Evolutionary conservation across 2,797 vertebrate species (phyloP), one percentile per base, ranked within the genome.

Genomic region (Emydoidea blandingii): DNA sequence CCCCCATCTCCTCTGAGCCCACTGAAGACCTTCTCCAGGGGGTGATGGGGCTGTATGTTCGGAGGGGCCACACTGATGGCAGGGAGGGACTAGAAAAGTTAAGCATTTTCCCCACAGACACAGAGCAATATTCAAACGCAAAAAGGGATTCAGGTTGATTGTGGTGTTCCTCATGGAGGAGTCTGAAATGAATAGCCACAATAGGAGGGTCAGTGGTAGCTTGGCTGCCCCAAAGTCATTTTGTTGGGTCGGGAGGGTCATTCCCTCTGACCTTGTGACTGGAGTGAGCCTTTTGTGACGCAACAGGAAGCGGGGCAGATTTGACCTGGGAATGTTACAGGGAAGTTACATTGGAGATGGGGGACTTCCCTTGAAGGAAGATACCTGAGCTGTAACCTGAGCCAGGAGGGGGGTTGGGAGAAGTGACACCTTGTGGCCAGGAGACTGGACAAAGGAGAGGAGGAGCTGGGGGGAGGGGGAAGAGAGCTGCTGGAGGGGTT

Each of bases 51-150:
- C 15, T n/a, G 4, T 1, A 79, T 15, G 4, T 50, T 86, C 5
- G 1, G 41, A 31, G 47, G 68, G 54, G 53, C n/a, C 57, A 81
- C 81, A 81, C 5, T 79, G 76, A 0, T 41, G 79, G 87, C 76
- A 19, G 12, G 82, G 41, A 56, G 82, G 47, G 79, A 21, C 25
- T 54, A 72, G 57, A 86, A 53, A 83, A 83, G 25, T 41, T 65
- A 59, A 91, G 74, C 49, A 1, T 47, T 31, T 79, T 16, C 85
- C 80, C 4, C 0, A 44, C 27, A 0, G 82, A 23, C 65, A 54
- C 83, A 16, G 49, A 74, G 37, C 34, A 44, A 74, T 27, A 25
- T 74, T 74, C 34, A 41, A 50, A 27, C 16, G 27, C 79, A 93
- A 72, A 50, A 23, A 94, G 52, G 50, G 19, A 8, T 14, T 44